phyloP scores from a whole-genome alignment of 1,140 invertebrate species.

The Chionoecetes opilio region DNA sequence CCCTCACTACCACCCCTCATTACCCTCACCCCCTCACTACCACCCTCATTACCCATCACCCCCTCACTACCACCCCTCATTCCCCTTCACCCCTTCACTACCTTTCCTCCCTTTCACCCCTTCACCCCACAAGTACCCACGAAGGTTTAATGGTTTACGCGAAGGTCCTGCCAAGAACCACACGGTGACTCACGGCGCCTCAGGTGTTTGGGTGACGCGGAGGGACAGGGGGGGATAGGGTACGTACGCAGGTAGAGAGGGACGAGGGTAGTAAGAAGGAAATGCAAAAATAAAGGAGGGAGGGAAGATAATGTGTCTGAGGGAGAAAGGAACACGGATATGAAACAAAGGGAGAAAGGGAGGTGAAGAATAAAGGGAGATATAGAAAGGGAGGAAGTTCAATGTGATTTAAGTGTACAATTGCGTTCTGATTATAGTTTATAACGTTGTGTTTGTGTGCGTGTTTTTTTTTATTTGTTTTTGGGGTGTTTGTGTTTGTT shows the following conservation, averaged over 20 bases:
- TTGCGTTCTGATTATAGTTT: too few relatives aligned
- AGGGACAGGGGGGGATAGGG: not conserved
- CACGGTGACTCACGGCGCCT: not conserved
- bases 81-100: too few relatives aligned
- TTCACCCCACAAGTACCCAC: too few relatives aligned
- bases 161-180: not conserved
- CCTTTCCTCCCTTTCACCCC: too few relatives aligned
- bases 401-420: too few relatives aligned
- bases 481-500: too few relatives aligned
- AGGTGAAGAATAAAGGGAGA: not conserved
- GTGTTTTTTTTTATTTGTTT: not conserved
- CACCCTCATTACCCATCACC: too few relatives aligned
- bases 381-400: not conserved
- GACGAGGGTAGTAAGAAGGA: not conserved
- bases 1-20: too few relatives aligned
- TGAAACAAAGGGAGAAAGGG: not conserved
- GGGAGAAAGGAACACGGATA: not conserved
- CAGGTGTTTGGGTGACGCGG: not conserved
- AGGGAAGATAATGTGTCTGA: not conserved
- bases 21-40: too few relatives aligned
- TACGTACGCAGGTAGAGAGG: not conserved
- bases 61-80: too few relatives aligned
- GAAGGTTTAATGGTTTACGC: not conserved
- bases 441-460: too few relatives aligned
- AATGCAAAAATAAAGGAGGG: not conserved